These are phyloP conservation scores for Phymastichus coffea DNA, from an alignment of 1,140 invertebrate species.

Conservation along the genomic window DNA sequence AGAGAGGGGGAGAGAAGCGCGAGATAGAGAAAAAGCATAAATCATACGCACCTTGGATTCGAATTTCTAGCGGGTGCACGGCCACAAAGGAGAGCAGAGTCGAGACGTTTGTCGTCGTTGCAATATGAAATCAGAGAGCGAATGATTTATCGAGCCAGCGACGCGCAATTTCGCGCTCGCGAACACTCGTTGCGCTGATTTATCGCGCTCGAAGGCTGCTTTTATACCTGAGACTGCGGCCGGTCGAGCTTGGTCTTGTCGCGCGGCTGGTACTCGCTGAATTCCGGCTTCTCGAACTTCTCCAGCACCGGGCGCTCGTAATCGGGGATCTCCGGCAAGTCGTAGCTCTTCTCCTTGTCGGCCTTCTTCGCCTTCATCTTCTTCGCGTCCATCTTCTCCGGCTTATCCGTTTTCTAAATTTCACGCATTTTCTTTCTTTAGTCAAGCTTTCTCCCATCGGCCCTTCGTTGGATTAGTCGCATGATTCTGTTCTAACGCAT, in stretches of 20 bases:
- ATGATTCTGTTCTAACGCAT: too few relatives aligned
- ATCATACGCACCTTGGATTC: constrained; percentile 50
- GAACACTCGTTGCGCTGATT: too few relatives aligned
- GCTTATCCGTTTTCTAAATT: constrained; percentile 54
- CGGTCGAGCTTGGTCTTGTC: constrained; percentile 53
- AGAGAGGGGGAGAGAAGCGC: not conserved
- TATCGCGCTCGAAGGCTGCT: too few relatives aligned
- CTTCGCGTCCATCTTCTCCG: constrained; percentile 46
- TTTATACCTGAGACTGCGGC: constrained; percentile 48
- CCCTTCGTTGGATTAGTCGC: too few relatives aligned
- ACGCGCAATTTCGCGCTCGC: too few relatives aligned
- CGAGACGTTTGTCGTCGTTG: too few relatives aligned
- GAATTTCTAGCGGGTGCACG: constrained; percentile 44
- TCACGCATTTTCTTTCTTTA: too few relatives aligned
- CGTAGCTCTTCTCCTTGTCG: constrained; percentile 60
- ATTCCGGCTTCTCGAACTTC: constrained; percentile 59
- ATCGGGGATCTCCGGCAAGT: constrained; percentile 75
- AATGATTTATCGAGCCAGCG: not conserved
- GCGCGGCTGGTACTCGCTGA: constrained; percentile 41
- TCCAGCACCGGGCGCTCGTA: constrained; percentile 68
- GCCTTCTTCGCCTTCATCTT: constrained; percentile 48
- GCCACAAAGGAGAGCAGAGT: not conserved
- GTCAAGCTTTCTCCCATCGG: too few relatives aligned
- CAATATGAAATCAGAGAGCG: too few relatives aligned
- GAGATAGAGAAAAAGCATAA: too few relatives aligned